Evolutionary conservation across 2,113 vertebrate genomes (phyloP).

Genomic region (Cyphotilapia sp.): DNA sequence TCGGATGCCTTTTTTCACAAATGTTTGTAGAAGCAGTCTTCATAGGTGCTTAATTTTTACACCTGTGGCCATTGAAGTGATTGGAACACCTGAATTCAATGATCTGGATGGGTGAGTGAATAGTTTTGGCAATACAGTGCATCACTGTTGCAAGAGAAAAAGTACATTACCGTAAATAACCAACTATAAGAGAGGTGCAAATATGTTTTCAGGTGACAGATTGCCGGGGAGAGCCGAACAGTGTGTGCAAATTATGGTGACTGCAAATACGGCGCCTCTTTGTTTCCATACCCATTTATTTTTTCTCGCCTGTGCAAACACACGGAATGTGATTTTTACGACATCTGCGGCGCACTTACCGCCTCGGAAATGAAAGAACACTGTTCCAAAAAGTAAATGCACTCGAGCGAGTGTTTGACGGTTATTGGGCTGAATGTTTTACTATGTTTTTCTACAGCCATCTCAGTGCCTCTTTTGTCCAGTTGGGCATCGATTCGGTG

Average conservation of each 20-base stretch:
- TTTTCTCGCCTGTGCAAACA: background rate
- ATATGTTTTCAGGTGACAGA: background rate
- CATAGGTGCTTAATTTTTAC: background rate
- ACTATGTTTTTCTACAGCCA: conserved; percentile 20
- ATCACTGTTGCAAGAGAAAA: background rate
- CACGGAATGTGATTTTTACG: background rate
- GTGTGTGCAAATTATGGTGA: background rate
- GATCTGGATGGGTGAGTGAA: background rate
- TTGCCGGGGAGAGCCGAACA: background rate
- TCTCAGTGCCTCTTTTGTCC: conserved; percentile 14
- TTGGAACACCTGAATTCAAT: background rate
- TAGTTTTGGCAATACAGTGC: background rate
- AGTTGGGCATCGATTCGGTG: conserved; percentile 14
- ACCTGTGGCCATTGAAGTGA: background rate
- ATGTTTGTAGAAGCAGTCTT: background rate
- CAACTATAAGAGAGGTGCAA: background rate
- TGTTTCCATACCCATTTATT: background rate
- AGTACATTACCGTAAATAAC: background rate
- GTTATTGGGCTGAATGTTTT: background rate
- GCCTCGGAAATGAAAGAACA: background rate
- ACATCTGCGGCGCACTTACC: background rate
- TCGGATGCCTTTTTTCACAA: background rate
- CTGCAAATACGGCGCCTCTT: background rate
- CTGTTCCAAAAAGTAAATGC: background rate
- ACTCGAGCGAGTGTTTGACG: background rate